phyloP scores from a whole-genome alignment of 2,888 invertebrate genomes.

The Papilio protenor region DNA sequence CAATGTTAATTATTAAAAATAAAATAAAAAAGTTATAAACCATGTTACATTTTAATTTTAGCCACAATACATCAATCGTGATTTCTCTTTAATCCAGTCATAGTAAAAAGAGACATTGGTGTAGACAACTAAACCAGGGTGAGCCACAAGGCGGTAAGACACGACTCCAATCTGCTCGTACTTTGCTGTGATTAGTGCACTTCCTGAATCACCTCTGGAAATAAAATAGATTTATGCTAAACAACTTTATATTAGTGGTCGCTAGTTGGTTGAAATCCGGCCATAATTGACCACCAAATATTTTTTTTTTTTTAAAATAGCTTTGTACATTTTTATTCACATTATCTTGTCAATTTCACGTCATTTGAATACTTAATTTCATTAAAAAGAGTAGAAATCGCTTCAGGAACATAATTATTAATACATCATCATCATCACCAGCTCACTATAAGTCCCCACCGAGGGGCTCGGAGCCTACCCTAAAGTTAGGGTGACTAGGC shows the following conservation, averaged over 20 bases:
- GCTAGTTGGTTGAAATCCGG: too few relatives aligned
- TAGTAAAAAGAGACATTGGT: constrained; percentile 61
- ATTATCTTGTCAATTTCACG: too few relatives aligned
- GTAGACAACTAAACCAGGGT: constrained; percentile 58
- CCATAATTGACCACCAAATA: too few relatives aligned
- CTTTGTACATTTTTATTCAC: too few relatives aligned
- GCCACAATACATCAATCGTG: constrained; percentile 47
- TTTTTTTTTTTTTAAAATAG: too few relatives aligned
- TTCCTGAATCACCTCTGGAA: constrained; percentile 67
- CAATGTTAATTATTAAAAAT: neutral
- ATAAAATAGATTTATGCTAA: constrained; percentile 33
- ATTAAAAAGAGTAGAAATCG: too few relatives aligned
- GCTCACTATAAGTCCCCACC: too few relatives aligned
- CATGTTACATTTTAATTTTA: neutral
- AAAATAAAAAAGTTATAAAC: neutral
- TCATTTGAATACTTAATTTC: too few relatives aligned
- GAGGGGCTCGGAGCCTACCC: too few relatives aligned
- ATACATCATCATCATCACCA: too few relatives aligned
- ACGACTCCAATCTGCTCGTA: constrained; percentile 59
- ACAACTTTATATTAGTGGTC: neutral
- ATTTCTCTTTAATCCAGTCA: constrained; percentile 55
- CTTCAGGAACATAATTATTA: too few relatives aligned
- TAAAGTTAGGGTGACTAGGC: too few relatives aligned
- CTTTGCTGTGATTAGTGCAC: constrained; percentile 54
- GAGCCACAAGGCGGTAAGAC: constrained; percentile 53